Evolutionary conservation across 2,113 vertebrate genomes (phyloP).

Genomic region (Panthera tigris): DNA sequence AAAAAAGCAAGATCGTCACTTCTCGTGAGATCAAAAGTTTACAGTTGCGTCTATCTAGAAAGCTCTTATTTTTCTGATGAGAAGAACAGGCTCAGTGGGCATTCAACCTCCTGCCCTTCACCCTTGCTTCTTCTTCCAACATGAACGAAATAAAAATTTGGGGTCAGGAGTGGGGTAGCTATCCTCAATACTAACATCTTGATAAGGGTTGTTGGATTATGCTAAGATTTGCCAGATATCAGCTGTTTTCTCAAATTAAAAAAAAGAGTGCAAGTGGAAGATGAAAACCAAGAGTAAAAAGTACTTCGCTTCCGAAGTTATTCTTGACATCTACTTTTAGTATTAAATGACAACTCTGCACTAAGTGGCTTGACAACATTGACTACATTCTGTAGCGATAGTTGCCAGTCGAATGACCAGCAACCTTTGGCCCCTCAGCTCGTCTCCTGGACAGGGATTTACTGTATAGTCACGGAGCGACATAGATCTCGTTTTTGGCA

Average conservation of each 20-base stretch:
- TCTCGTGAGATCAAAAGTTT: not conserved
- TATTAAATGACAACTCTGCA: not conserved
- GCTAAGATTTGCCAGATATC: not conserved
- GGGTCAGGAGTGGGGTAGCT: not conserved
- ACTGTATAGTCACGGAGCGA: not conserved
- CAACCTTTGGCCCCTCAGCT: not conserved
- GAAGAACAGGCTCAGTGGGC: not conserved
- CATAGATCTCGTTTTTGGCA: not conserved
- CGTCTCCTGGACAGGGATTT: not conserved
- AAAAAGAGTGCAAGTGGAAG: not conserved
- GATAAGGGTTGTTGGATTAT: not conserved
- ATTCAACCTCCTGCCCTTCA: not conserved
- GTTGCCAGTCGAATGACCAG: not conserved
- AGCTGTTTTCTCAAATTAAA: not conserved
- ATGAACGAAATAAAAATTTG: not conserved
- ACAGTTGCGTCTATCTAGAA: not conserved
- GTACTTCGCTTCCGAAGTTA: not conserved
- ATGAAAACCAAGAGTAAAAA: not conserved
- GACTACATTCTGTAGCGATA: not conserved
- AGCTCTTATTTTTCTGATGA: not conserved
- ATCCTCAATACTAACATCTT: not conserved
- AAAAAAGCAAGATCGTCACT: not conserved
- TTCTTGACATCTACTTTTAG: not conserved
- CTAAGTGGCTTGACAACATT: not conserved
- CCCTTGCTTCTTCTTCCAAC: not conserved